phyloP scores from a whole-genome alignment of 92 coral and sea anemone species.

The Plumapathes pennacea region DNA sequence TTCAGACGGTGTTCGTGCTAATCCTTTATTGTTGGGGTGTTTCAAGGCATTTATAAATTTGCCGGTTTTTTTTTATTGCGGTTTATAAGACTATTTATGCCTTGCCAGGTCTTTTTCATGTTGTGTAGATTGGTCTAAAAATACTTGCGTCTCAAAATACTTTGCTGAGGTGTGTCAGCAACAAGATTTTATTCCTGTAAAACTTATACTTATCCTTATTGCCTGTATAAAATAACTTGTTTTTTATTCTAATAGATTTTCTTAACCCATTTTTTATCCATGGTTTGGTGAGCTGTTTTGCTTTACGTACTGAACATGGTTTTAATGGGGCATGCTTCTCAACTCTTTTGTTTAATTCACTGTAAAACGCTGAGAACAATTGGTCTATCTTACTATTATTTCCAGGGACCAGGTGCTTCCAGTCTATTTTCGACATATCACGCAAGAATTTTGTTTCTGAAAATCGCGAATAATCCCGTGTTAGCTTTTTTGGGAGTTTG shows the following conservation, averaged over 20 bases:
- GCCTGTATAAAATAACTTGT: constrained; percentile 1
- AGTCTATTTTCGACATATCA: constrained; percentile 2
- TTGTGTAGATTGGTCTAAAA: too few species aligned
- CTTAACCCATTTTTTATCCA: constrained; percentile 15
- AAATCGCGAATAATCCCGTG: too few species aligned
- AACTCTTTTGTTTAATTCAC: constrained; percentile 1
- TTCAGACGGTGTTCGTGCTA: too few species aligned
- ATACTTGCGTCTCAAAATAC: too few species aligned
- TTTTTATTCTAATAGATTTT: constrained; percentile 5
- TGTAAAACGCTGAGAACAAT: constrained; percentile 9
- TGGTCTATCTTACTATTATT: background rate
- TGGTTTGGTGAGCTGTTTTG: constrained; percentile 10
- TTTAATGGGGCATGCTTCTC: constrained; percentile 29
- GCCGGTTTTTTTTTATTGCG: too few species aligned
- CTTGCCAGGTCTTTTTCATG: too few species aligned
- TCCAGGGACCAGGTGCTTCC: constrained; percentile 2
- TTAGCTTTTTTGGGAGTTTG: too few species aligned
- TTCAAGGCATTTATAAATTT: too few species aligned
- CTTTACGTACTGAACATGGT: constrained; percentile 4
- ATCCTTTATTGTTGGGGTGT: too few species aligned
- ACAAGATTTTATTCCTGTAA: constrained; percentile 1
- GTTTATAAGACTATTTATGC: too few species aligned
- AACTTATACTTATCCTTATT: constrained; percentile 12
- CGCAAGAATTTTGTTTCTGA: too few species aligned
- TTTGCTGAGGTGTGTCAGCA: background rate